These are phyloP conservation scores for Typhlichthys eigenmanni DNA, from an alignment of 2,797 vertebrate species.

Conservation along the genomic window DNA sequence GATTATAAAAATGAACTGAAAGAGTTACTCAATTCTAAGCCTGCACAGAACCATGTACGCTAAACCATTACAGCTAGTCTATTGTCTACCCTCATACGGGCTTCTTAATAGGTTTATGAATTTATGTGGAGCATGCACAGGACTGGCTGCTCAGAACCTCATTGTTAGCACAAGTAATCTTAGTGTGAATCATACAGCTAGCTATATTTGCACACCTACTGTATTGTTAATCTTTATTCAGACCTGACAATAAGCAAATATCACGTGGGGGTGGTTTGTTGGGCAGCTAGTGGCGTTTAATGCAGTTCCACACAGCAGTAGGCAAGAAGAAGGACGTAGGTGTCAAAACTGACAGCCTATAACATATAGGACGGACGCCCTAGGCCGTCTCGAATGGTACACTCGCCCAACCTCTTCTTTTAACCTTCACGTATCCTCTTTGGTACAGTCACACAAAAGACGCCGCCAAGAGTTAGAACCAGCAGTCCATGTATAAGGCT, in stretches of 20 bases:
- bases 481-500: no score
- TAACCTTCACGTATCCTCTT: slow-evolving; percentile 18
- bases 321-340: slow-evolving; percentile 33
- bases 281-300: slow-evolving; percentile 32
- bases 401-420: slow-evolving; percentile 4
- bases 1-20: slow-evolving; percentile 50
- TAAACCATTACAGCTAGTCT: slow-evolving; percentile 30
- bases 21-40: slow-evolving; percentile 29
- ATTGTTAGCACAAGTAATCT: slow-evolving; percentile 33
- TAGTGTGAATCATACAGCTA: slow-evolving; percentile 36
- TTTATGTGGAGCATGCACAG: no score
- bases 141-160: slow-evolving; percentile 16
- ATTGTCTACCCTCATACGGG: slow-evolving; percentile 22
- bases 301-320: slow-evolving; percentile 33
- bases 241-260: slow-evolving; percentile 37
- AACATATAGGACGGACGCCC: slow-evolving; percentile 26
- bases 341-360: slow-evolving; percentile 38
- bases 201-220: slow-evolving; percentile 10
- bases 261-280: slow-evolving; percentile 47
- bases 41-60: slow-evolving; percentile 43
- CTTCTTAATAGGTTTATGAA: no score
- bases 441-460: no score
- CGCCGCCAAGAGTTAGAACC: no score
- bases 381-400: slow-evolving; percentile 36
- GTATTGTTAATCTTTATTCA: neutral